Evolutionary conservation across 2,888 invertebrate species (phyloP), one percentile per base, ranked within the genome.

Genomic region (Lithosia quadra): DNA sequence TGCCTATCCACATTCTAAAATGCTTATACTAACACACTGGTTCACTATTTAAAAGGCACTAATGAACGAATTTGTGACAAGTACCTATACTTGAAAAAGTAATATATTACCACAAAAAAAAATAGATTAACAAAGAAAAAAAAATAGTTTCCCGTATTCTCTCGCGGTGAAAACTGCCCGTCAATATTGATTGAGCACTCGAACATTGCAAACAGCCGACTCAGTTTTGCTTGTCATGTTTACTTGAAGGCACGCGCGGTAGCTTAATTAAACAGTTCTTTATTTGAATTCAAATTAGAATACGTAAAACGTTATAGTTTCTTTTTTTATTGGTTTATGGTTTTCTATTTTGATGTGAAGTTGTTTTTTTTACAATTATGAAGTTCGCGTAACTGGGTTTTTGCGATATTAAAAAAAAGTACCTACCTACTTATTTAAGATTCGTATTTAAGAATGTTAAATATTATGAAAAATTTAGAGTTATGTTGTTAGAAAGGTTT

Each of bases 191-290:
- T 71, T 59, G 64, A 79, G 61, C 85, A 81, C 84, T 85, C 73
- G 83, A 75, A 18, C 58, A 73, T 63, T 63, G 74, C 79, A 77
- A 75, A 80, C 71, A 75, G 63, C 67, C 68, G 68, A 59, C 66
- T 70, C 63, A 75, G 65, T 70, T 65, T 28, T 62, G 67, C 65
- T 2, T 39, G 68, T 81, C 73, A 77, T 85, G 80, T 87, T 81
- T 86, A 74, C 79, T 69, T 56, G 80, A 76, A 71, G 84, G 86
- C 88, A 86, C 84, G 86, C 84, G 86, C 81, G 79, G 84, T 79
- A 79, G 84, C 80, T 79, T 65, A 68, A 73, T 68, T 69, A 79
- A 79, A 79, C 75, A 78, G n/a, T 75, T 69, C 73, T 71, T 74
- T 79, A 74, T 77, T 77, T 71, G 71, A 75, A 80, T 76, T 79